Conservation (phyloP, 1,140 invertebrate genomes). For the Lucilia sericata region DNA sequence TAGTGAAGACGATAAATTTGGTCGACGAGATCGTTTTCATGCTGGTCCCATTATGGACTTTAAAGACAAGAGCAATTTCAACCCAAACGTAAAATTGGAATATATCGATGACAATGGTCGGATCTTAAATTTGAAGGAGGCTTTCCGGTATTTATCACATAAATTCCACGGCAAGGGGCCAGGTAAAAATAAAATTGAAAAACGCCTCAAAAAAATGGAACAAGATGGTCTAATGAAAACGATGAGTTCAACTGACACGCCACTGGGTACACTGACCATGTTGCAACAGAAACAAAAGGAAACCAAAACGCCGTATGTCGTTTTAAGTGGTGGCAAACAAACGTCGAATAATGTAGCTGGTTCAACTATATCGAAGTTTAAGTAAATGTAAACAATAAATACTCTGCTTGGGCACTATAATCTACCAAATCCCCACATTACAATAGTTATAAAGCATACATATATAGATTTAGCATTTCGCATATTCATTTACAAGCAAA, state of each 20-base stretch:
- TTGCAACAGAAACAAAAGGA: conserved; percentile 97
- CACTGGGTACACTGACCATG: conserved; percentile 92
- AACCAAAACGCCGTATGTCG: conserved; percentile 93
- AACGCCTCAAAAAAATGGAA: conserved; percentile 93
- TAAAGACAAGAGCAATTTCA: conserved; percentile 93
- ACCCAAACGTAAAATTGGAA: conserved; percentile 95
- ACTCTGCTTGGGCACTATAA: neutral
- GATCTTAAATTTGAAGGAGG: conserved; percentile 93
- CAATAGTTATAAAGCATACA: conserved; percentile 18
- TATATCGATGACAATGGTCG: conserved; percentile 97
- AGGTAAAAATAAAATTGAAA: conserved; percentile 98
- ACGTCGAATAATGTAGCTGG: conserved; percentile 49
- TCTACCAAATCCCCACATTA: conserved; percentile 13
- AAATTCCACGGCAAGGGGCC: conserved; percentile 99
- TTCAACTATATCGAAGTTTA: conserved; percentile 65
- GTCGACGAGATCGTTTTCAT: conserved; percentile 79
- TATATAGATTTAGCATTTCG: too few species aligned
- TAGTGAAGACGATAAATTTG: conserved; percentile 87
- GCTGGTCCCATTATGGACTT: conserved; percentile 91
- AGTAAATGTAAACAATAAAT: conserved; percentile 49
- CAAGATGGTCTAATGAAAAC: conserved; percentile 97
- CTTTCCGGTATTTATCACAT: conserved; percentile 94
- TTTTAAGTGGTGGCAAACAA: conserved; percentile 89
- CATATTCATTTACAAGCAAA: neutral
- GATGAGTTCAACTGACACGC: conserved; percentile 99